Base-by-base conservation (phyloP, 2,113 vertebrate genomes). In the Periophthalmodon schlosseri region DNA sequence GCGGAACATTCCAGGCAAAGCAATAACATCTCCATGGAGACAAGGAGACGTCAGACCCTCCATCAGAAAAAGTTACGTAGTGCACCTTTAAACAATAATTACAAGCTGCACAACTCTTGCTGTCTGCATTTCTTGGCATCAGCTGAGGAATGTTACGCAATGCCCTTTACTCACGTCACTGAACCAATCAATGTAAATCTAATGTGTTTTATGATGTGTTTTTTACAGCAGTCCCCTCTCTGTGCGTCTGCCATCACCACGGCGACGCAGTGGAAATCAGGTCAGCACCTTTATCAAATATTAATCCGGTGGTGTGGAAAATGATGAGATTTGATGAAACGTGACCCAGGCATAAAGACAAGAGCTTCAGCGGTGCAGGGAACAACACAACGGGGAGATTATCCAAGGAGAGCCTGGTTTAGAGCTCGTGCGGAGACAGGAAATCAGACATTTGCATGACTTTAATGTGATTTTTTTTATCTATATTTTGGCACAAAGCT, bases 231-330 rank as follows among this genome's bases (percentile, higher is more conserved):
- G 10, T 5, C 1, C 28, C 33, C 58, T 16, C 15, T 34, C 15
- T 61, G 58, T 16, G 58, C 58, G 14, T 60, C 57, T 60, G 57
- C 23, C 23, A 28, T 60, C 21, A 34, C 28, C 14, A 14, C 24
- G 14, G 24, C 24, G 14, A 61, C 4, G 24, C 58, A 15, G 58
- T 5, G 61, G 33, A 65, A 65, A 65, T 39, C 33, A 65, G 63
- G 63, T 65, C 63, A 65, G 63, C 63, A 20, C 33, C 63, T 65
- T 65, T 39, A 65, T 65, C 63, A 65, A 65, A 65, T 39, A 65
- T 65, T 65, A 65, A 65, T 65, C 63, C 63, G n/a, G 33, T 10
- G 15, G 18, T 65, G 63, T 65, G 16, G 63, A 36, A 65, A 36
- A 34, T 39, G 33, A 65, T 65, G 20, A 65, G 63, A n/a, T 65